Evolutionary conservation across 2,113 vertebrate species (phyloP).

Genomic region (Eretmochelys imbricata): DNA sequence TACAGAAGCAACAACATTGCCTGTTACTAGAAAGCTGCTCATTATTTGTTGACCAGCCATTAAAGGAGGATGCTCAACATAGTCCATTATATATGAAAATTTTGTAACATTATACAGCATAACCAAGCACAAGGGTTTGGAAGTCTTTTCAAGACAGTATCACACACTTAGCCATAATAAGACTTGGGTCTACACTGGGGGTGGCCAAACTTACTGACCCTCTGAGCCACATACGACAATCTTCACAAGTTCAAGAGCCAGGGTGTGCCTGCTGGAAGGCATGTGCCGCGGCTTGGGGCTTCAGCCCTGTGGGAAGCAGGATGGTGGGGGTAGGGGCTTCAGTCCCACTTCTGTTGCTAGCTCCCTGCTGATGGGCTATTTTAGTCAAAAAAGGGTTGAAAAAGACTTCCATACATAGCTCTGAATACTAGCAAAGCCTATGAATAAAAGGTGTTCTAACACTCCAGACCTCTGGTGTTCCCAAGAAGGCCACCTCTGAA

Average conservation of each 20-base stretch:
- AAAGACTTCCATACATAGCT: conserved; percentile 14
- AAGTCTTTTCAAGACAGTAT: background rate
- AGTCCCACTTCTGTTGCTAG: background rate
- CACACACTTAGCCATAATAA: background rate
- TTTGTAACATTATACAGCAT: background rate
- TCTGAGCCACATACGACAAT: background rate
- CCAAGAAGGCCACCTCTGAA: background rate
- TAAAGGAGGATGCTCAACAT: background rate
- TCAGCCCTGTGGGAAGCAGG: background rate
- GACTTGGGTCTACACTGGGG: background rate
- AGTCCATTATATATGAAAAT: background rate
- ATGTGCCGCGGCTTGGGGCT: background rate
- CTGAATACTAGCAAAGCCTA: conserved; percentile 37
- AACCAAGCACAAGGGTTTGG: background rate
- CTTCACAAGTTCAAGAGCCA: background rate
- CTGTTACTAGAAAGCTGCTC: background rate
- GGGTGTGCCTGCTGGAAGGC: background rate
- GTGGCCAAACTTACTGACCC: background rate
- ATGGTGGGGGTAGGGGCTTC: background rate
- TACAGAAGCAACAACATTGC: background rate
- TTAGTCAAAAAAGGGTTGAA: conserved; percentile 26
- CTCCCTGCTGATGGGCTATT: conserved; percentile 35
- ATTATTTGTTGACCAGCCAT: accelerated
- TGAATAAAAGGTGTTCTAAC: background rate
- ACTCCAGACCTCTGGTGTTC: background rate